Conservation (phyloP, 2,113 vertebrate species). For the Grammomys surdaster region DNA sequence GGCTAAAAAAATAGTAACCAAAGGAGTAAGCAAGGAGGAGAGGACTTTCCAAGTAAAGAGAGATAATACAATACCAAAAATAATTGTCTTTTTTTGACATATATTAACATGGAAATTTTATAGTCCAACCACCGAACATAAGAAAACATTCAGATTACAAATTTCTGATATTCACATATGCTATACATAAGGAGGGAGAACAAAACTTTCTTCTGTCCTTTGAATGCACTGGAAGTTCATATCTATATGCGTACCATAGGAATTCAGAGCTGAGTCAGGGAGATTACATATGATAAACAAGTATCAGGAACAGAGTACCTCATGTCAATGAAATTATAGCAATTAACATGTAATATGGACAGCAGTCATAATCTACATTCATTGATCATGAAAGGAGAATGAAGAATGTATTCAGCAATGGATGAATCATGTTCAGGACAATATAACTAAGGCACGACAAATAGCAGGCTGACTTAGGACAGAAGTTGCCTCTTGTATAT, state of each 20-base stretch:
- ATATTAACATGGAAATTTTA: neutral
- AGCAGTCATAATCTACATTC: neutral
- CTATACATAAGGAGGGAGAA: too few species aligned
- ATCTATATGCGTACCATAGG: neutral
- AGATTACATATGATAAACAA: neutral
- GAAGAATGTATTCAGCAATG: neutral
- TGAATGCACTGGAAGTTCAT: neutral
- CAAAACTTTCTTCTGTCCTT: neutral
- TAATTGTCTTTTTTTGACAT: neutral
- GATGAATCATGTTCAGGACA: neutral
- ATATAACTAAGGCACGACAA: neutral
- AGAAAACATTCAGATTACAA: neutral
- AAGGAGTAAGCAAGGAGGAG: neutral
- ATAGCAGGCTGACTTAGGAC: neutral
- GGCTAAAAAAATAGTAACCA: neutral
- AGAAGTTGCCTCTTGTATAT: neutral
- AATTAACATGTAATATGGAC: neutral
- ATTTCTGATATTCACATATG: too few species aligned
- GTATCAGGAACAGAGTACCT: neutral
- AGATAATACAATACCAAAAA: neutral
- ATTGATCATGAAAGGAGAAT: neutral
- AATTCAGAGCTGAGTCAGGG: neutral
- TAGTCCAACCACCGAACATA: neutral
- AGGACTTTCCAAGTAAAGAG: neutral
- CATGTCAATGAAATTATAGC: neutral